Conservation (phyloP, 2,888 invertebrate species). For the Actias luna region DNA sequence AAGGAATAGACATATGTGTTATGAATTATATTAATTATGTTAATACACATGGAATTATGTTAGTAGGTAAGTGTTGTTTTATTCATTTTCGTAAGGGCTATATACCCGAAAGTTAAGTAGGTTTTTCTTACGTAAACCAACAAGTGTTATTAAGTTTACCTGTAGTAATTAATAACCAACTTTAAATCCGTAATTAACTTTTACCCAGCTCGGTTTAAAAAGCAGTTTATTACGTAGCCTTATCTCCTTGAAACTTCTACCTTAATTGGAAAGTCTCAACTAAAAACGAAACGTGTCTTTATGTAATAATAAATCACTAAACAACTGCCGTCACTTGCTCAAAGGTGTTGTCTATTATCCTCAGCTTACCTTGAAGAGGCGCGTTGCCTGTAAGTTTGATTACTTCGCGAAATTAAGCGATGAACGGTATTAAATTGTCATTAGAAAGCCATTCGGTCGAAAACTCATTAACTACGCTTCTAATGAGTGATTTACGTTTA, state of each 20-base stretch:
- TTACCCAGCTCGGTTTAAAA: background rate
- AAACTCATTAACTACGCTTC: conserved; percentile 60
- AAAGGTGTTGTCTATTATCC: conserved; percentile 63
- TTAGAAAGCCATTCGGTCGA: conserved; percentile 65
- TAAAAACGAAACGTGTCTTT: conserved; percentile 28
- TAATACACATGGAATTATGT: too few relatives aligned
- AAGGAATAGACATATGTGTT: too few relatives aligned
- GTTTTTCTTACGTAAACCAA: background rate
- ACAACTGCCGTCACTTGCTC: conserved; percentile 56
- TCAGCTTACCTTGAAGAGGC: conserved; percentile 50
- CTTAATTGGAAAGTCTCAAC: conserved; percentile 4
- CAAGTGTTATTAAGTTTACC: background rate
- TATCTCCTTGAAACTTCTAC: background rate
- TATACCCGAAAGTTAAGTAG: too few relatives aligned
- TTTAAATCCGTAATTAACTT: background rate
- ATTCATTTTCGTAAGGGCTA: too few relatives aligned
- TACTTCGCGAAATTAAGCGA: conserved; percentile 67
- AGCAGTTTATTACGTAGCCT: background rate
- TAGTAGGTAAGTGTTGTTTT: too few relatives aligned
- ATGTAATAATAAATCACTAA: conserved; percentile 51
- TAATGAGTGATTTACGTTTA: conserved; percentile 71
- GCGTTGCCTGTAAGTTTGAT: conserved; percentile 66
- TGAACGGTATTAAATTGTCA: conserved; percentile 70
- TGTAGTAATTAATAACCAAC: background rate
- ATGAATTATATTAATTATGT: too few relatives aligned